Percentiles rank a stretch among this genome's conserved stretches.
Evolutionary conservation across 2,113 vertebrate genomes (phyloP).

Genomic region (Centropristis striata): DNA sequence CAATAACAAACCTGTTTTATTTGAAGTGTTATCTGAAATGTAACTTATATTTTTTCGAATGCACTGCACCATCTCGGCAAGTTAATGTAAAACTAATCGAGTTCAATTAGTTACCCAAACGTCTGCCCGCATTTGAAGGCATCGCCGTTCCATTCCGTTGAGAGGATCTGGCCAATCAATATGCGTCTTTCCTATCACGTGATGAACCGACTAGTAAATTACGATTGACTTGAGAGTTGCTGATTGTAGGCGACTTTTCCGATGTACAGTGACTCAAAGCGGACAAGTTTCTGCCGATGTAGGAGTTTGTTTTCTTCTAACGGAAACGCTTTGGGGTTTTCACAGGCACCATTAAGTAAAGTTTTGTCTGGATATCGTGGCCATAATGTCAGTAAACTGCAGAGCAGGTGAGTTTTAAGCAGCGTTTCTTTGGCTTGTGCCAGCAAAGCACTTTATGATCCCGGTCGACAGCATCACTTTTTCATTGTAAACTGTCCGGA

Average conservation of each 20-base stretch:
- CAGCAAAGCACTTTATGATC: conserved; percentile 63
- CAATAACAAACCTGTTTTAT: background rate
- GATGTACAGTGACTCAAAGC: conserved; percentile 51
- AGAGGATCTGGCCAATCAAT: conserved; percentile 54
- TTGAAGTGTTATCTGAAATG: background rate
- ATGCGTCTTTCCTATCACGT: conserved; percentile 34
- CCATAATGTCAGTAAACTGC: conserved; percentile 63
- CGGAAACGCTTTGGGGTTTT: conserved; percentile 7
- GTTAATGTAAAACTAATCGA: background rate
- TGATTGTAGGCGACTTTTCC: conserved; percentile 43
- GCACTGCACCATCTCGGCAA: background rate
- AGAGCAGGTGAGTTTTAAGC: conserved; percentile 72
- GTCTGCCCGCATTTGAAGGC: conserved; percentile 6
- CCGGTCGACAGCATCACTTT: conserved; percentile 55
- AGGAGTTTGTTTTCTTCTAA: background rate
- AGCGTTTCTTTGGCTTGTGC: conserved; percentile 40
- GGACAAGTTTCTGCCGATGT: conserved; percentile 13
- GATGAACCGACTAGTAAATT: conserved; percentile 66
- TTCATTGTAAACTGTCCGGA: conserved; percentile 12
- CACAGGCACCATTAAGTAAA: background rate
- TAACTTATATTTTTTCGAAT: background rate
- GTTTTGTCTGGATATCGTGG: conserved; percentile 27
- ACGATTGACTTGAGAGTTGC: conserved; percentile 66
- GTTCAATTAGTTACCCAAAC: background rate
- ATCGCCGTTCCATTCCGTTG: conserved; percentile 24